Percentiles rank a stretch among this genome's conserved stretches.
phyloP scores from a whole-genome alignment of 2,888 invertebrate genomes.

The Omphaloscelis lunosa region DNA sequence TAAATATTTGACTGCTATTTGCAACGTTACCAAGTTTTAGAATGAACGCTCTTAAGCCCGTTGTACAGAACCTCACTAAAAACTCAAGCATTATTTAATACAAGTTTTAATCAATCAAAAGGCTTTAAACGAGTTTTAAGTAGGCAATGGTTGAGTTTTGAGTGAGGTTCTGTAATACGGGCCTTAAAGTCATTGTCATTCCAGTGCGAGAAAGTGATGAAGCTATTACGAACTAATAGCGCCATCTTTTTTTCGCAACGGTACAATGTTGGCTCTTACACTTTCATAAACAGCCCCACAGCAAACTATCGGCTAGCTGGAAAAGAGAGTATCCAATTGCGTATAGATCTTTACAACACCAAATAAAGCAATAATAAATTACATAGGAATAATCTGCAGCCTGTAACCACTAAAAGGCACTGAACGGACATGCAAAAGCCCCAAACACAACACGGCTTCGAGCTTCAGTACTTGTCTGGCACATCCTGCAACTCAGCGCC shows the following conservation, averaged over 20 bases:
- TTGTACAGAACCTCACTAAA: no score
- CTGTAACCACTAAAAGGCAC: constrained; percentile 59
- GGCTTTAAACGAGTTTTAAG: no score
- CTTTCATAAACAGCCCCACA: neutral
- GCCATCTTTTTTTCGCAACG: neutral
- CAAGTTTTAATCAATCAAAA: no score
- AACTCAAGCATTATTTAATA: no score
- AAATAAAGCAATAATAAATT: constrained; percentile 55
- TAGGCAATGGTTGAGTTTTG: no score
- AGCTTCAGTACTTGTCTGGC: constrained; percentile 83
- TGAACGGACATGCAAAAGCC: constrained; percentile 61
- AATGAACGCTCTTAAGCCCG: no score
- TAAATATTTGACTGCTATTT: no score
- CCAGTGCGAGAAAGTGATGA: neutral
- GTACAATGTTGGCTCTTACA: neutral
- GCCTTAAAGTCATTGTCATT: neutral
- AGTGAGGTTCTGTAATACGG: no score
- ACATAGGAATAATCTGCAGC: constrained; percentile 57
- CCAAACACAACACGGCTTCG: constrained; percentile 49
- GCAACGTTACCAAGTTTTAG: no score
- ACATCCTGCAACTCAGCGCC: constrained; percentile 81
- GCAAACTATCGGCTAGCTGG: neutral
- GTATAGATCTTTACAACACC: neutral
- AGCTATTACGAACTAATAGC: neutral
- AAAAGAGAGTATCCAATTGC: constrained; percentile 2